Evolutionary conservation across 2,888 invertebrate species (phyloP), one percentile per base, ranked within the genome.

Genomic region (Encarsia formosa): DNA sequence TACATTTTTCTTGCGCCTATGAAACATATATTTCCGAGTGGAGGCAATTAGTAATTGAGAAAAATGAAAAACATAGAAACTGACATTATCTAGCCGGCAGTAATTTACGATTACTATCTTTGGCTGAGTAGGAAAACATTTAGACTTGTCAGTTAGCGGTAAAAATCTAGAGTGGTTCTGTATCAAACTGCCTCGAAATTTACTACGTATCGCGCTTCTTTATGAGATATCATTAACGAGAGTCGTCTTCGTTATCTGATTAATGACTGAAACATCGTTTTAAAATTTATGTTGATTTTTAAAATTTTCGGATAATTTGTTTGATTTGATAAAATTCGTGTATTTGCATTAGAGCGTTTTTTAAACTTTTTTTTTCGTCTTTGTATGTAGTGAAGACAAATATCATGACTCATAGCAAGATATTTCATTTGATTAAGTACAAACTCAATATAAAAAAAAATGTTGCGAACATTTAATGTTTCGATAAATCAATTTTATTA

Each of bases 81-180:
- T 20, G 32, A 29, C 48, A 20, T 41, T 49, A 49, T 43, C 49
- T 49, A 24, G 29, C 23, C 29, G 13, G 31, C 37, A 19, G 42
- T 49, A 49, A 49, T 38, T 49, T 43, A 49, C 11, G 49, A 49
- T 49, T 18, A 13, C 18, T 49, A 43, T 49, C 42, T 37, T 31
- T 49, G 49, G 43, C 43, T 43, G 38, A 43, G 22, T 37, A 19
- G 22, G 43, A 38, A 38, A 26, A 49, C n/a, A n/a, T n/a, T 49
- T 49, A 49, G 23, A 38, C 37, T 49, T 38, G 38, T 49, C 43
- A 42, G 43, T 49, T 43, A 38, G 22, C 37, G n/a, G 11, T 20
- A 37, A 31, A 29, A 49, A 49, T 49, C 49, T 49, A 20, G 9
- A 19, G 26, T 5, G 13, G 29, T 26, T 42, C 26, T 24, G 35